Percentiles rank a stretch among this genome's conserved stretches.
phyloP scores from a whole-genome alignment of 1,140 invertebrate genomes.

The Penaeus vannamei region DNA sequence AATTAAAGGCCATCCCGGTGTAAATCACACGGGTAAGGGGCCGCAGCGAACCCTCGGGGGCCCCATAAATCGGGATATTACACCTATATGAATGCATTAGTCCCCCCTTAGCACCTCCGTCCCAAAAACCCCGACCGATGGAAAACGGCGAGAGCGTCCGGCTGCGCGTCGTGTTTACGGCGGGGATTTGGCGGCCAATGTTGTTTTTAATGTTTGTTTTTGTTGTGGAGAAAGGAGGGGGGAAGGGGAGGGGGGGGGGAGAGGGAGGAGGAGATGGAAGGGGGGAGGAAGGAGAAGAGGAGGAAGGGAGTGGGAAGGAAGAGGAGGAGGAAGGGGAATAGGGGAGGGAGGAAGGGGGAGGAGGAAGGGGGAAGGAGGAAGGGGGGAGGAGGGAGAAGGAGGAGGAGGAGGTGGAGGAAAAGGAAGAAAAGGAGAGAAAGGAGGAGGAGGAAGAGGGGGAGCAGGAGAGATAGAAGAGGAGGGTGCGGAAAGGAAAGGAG shows the following conservation, averaged over 20 bases:
- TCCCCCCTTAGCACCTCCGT: conserved; percentile 50
- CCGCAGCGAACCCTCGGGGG: conserved; percentile 12
- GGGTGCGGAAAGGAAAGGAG: not conserved
- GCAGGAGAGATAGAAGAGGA: not conserved
- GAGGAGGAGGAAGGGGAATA: not conserved
- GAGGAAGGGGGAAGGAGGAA: not conserved
- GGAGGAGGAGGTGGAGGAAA: not conserved
- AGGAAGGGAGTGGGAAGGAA: too few species aligned
- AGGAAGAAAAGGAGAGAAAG: not conserved
- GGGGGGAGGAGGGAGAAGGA: not conserved
- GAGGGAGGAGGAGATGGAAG: not conserved
- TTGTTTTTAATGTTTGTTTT: not conserved
- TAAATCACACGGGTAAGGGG: not conserved
- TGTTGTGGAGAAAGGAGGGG: not conserved
- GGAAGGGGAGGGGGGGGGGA: not conserved
- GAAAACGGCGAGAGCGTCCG: not conserved
- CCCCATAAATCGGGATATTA: conserved; percentile 57
- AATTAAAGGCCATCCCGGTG: conserved; percentile 34
- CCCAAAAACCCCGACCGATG: conserved; percentile 38
- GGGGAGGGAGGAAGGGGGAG: not conserved
- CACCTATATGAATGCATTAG: conserved; percentile 59
- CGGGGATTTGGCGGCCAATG: not conserved
- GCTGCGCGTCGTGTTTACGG: not conserved
- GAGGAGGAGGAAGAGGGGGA: not conserved
- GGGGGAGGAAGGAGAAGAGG: not conserved